Conservation (phyloP, 2,888 invertebrate species). For the Amblyjoppa fuscipennis region DNA sequence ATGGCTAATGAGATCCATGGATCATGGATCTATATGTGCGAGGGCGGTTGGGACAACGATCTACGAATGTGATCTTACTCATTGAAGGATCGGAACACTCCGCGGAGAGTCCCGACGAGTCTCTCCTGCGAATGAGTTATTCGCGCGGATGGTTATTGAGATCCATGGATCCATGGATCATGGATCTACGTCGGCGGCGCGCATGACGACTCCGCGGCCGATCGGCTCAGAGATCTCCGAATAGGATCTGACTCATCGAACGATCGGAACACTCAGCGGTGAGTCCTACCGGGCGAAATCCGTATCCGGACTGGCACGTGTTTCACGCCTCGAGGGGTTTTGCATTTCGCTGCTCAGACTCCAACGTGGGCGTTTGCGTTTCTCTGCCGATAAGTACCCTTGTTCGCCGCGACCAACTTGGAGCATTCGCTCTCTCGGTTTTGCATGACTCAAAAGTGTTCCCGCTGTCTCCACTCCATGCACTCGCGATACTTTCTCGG, state of each 20-base stretch:
- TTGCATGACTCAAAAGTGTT: slow-evolving; percentile 39
- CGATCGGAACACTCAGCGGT: not conserved
- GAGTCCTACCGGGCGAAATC: slow-evolving; percentile 13
- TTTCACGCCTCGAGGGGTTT: not conserved
- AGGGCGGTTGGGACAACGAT: too few species aligned
- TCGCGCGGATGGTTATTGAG: not conserved
- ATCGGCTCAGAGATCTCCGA: not conserved
- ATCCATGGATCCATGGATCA: not conserved
- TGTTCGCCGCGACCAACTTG: slow-evolving; percentile 16
- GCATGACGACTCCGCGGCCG: slow-evolving; percentile 6
- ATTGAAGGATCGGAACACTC: too few species aligned
- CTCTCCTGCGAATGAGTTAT: not conserved
- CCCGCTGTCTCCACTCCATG: slow-evolving; percentile 15
- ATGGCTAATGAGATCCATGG: not conserved
- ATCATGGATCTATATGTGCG: not conserved
- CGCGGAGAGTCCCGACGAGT: too few species aligned
- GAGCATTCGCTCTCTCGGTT: slow-evolving; percentile 21
- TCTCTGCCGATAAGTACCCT: not conserved
- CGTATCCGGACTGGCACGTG: slow-evolving; percentile 12
- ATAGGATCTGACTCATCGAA: slow-evolving; percentile 53
- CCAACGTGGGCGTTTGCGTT: slow-evolving; percentile 44
- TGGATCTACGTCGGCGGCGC: not conserved
- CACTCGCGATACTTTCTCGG: not conserved
- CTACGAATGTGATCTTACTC: too few species aligned
- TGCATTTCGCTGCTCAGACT: not conserved